Evolutionary conservation across 53 echinoderm and acorn worm species (phyloP).

Genomic region (Stichopus horrens): DNA sequence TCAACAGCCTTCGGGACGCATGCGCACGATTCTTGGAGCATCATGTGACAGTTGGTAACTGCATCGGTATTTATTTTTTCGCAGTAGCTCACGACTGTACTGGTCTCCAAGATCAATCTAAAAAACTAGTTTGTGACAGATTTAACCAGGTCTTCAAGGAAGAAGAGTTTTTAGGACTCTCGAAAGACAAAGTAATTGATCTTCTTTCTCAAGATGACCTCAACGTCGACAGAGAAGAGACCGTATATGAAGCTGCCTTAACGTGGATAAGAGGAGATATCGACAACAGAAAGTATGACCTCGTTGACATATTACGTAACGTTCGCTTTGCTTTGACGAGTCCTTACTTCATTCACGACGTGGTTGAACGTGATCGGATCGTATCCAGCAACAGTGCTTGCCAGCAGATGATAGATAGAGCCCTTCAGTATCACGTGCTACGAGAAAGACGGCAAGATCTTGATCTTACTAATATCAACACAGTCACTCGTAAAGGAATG

Average conservation of each 20-base stretch:
- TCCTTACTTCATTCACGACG: slow-evolving; percentile 99
- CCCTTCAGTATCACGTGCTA: slow-evolving; percentile 96
- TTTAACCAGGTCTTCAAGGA: slow-evolving; percentile 92
- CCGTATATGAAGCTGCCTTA: slow-evolving; percentile 87
- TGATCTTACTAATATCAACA: slow-evolving; percentile 85
- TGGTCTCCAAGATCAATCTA: slow-evolving; percentile 78
- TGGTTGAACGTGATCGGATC: slow-evolving; percentile 91
- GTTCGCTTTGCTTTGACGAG: slow-evolving; percentile 93
- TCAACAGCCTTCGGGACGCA: slow-evolving; percentile 85
- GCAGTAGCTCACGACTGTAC: slow-evolving; percentile 83
- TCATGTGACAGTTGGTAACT: slow-evolving; percentile 80
- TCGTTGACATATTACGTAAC: slow-evolving; percentile 74
- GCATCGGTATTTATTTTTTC: slow-evolving; percentile 93
- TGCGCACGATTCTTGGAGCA: slow-evolving; percentile 89
- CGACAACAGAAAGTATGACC: slow-evolving; percentile 75
- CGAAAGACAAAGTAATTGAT: slow-evolving; percentile 84
- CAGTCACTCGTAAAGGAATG: slow-evolving; percentile 89
- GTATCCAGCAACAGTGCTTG: slow-evolving; percentile 86
- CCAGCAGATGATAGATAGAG: slow-evolving; percentile 90
- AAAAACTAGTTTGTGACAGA: slow-evolving; percentile 80
- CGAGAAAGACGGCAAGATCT: slow-evolving; percentile 88
- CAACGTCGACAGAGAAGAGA: slow-evolving; percentile 90
- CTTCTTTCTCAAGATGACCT: slow-evolving; percentile 87
- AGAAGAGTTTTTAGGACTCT: slow-evolving; percentile 83
- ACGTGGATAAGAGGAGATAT: slow-evolving; percentile 92